Evolutionary conservation across 2,888 invertebrate genomes (phyloP).

Genomic region (Tanaodytes sp.): DNA sequence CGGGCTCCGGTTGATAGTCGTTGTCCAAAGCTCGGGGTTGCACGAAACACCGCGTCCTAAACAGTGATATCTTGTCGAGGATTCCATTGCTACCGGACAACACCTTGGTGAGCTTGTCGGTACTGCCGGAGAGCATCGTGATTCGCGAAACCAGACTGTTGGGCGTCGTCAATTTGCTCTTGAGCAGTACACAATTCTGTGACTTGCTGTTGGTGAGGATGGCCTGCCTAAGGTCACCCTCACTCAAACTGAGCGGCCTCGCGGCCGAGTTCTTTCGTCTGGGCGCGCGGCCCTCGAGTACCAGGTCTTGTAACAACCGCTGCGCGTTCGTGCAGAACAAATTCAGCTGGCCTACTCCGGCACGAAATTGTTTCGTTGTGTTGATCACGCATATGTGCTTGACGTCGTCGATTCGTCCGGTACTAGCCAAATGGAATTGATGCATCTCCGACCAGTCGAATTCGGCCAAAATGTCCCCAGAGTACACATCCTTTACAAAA

Average conservation of each 20-base stretch:
- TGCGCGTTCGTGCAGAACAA: constrained; percentile 74
- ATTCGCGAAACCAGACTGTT: constrained; percentile 8
- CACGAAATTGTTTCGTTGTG: constrained; percentile 75
- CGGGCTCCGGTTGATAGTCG: constrained; percentile 65
- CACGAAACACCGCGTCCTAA: constrained; percentile 46
- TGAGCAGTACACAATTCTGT: constrained; percentile 12
- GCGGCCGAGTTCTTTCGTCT: constrained; percentile 58
- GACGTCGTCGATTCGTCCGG: constrained; percentile 75
- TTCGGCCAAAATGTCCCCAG: constrained; percentile 73
- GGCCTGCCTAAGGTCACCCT: constrained; percentile 72
- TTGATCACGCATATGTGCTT: constrained; percentile 77
- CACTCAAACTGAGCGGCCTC: constrained; percentile 73
- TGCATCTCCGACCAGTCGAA: constrained; percentile 78
- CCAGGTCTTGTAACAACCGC: constrained; percentile 72
- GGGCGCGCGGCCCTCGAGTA: constrained; percentile 72
- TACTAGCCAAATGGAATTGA: constrained; percentile 75
- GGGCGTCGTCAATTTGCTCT: constrained; percentile 2
- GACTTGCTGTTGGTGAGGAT: constrained; percentile 10
- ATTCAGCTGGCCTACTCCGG: constrained; percentile 75
- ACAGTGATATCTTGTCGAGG: constrained; percentile 54
- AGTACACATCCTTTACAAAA: constrained; percentile 75
- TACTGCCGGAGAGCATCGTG: constrained; percentile 55
- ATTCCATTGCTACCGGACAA: constrained; percentile 47
- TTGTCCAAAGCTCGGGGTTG: constrained; percentile 62
- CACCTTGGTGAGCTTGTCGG: constrained; percentile 58